These are phyloP conservation scores for Sebastes hopkinsi DNA, from an alignment of 2,797 vertebrate species.

Conservation along the genomic window DNA sequence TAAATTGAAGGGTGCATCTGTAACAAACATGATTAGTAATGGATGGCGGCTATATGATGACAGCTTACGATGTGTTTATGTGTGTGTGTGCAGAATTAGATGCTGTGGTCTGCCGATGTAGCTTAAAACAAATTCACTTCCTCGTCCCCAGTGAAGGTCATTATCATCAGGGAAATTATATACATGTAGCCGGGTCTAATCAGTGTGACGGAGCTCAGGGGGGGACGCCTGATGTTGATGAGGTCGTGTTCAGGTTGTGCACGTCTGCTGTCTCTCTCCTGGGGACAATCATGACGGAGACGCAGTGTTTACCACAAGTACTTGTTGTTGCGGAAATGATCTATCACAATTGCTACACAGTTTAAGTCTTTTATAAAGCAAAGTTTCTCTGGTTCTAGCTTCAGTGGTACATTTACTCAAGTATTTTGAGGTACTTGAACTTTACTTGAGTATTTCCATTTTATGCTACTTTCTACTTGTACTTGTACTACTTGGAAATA, in stretches of 20 bases:
- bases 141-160: constrained; percentile 10
- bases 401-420: too few species aligned
- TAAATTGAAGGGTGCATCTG: constrained; percentile 26
- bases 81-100: not conserved
- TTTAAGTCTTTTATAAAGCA: not conserved
- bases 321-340: not conserved
- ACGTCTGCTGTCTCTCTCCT: not conserved
- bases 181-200: constrained; percentile 4
- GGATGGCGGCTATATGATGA: too few species aligned
- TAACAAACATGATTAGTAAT: not conserved
- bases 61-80: not conserved
- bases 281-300: not conserved
- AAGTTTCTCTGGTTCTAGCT: not conserved
- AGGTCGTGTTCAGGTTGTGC: not conserved
- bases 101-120: not conserved
- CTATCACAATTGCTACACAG: not conserved
- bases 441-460: too few species aligned
- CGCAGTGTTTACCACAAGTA: not conserved
- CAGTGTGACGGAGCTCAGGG: not conserved
- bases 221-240: not conserved
- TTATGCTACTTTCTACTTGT: too few species aligned
- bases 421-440: too few species aligned
- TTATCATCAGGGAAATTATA: constrained; percentile 9
- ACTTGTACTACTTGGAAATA: too few species aligned
- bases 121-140: not conserved